Base-by-base conservation (phyloP, 1,140 invertebrate species). In the Pogonognathellus flavescens region DNA sequence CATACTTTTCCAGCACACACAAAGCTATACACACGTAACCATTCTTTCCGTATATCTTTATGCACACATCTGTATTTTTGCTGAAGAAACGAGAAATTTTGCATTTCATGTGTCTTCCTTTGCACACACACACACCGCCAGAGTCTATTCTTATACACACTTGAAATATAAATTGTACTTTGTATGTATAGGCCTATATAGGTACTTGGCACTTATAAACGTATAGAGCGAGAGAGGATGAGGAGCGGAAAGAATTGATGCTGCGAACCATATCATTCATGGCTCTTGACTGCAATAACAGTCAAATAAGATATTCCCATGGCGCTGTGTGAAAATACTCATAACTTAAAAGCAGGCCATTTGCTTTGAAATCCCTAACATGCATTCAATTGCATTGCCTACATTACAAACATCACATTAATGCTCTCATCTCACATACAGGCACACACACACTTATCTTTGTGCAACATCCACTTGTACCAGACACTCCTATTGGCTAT, bases 241-340 rank as follows among this genome's bases (percentile, higher is more conserved):
- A 76, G 25, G 49, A 76, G 70, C 70, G 16, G 70, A 76, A 76
- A 76, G 70, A 76, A 76, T 76, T 76, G 70, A 76, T 76, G 70
- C 70, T 76, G 70, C 70, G 70, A 76, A 76, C 70, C 70, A 76
- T 49, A 76, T 76, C 70, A 76, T 76, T 76, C 70, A 76, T 50
- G 70, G 70, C 70, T 49, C 70, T 76, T 76, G 70, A 76, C 70
- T 76, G 70, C 31, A 76, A 50, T 76, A 76, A 76, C 31, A 76
- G 70, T 76, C 70, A 76, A n/a, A 76, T 13, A n/a, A 76, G 31
- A 16, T 76, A 76, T 76, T 76, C 70, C 70, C 70, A 7, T 11
- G 31, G 41, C 41, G 14, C 70, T 49, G 70, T 50, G 70, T 76
- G 70, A 76, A 76, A 76, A 76, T 76, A 50, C 70, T 76, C 70